Conservation (phyloP, 2,797 vertebrate species). For the Acrossocheilus wenchowensis region DNA sequence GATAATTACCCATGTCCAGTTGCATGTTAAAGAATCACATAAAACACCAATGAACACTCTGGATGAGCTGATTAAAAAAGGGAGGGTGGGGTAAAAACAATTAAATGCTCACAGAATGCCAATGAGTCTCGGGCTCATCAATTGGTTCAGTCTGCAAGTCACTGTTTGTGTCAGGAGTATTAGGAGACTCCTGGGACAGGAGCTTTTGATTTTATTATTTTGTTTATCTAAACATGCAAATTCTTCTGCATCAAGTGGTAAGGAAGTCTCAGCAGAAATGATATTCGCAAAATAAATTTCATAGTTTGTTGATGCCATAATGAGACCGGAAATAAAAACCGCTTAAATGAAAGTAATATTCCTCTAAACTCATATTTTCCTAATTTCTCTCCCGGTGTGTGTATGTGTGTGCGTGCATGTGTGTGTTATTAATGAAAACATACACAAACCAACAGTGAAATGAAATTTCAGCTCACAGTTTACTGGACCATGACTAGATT, state of each 20-base stretch:
- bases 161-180: constrained; percentile 29
- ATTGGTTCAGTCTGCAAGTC: constrained; percentile 51
- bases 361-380: constrained; percentile 25
- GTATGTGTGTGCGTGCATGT: background rate
- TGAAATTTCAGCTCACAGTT: constrained; percentile 36
- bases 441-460: constrained; percentile 39
- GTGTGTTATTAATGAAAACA: constrained; percentile 35
- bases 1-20: constrained; percentile 68
- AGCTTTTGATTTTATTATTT: constrained; percentile 27
- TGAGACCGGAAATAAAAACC: constrained; percentile 17
- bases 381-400: constrained; percentile 9
- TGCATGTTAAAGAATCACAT: constrained; percentile 57
- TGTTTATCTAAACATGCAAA: constrained; percentile 28
- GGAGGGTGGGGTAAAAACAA: constrained; percentile 50
- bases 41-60: constrained; percentile 53
- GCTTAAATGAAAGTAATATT: constrained; percentile 31
- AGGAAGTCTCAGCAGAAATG: constrained; percentile 33
- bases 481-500: constrained; percentile 43
- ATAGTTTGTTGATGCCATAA: constrained; percentile 25
- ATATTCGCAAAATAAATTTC: constrained; percentile 13
- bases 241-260: background rate
- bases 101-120: constrained; percentile 62
- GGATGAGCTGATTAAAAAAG: constrained; percentile 56
- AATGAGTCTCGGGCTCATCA: constrained; percentile 55
- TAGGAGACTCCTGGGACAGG: background rate